Base-by-base conservation (phyloP, 2,797 vertebrate species). In the Aselliscus stoliczkanus region DNA sequence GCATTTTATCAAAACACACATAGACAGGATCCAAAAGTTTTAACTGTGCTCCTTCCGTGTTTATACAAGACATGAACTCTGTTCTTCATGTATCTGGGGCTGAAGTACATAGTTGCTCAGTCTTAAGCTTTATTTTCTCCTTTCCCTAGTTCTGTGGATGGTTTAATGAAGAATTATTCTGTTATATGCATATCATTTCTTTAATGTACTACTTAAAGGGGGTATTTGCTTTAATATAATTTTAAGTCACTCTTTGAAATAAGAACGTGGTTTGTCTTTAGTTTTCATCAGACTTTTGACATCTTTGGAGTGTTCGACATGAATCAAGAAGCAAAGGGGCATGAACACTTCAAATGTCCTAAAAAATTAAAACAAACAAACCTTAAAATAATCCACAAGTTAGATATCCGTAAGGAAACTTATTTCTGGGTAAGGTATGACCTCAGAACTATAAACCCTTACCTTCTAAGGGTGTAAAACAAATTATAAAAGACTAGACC, bases 401-500 rank as follows among this genome's bases (percentile, higher is more conserved):
- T 72, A 95, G 73, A 65, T 79, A 79, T 42, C 79, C 56, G 56
- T 58, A 89, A 85, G 82, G 67, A 94, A 95, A 81, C 20, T 31
- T 76, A 50, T n/a, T 95, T 92, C 58, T 97, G 90, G 34, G 54
- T 54, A 88, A 92, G 17, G 37, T 88, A 76, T 95, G 86, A 60
- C 56, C 70, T 91, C n/a, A 29, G 72, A 87, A 34, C 52, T 75
- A 54, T 84, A 94, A 93, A 91, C 72, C 25, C 21, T 84, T 89
- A 90, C 64, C 64, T 95, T 96, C 70, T 92, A 92, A 92, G 79
- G 39, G 17, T 42, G 37, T 93, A 94, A 96, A 94, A 91, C 79
- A 76, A 90, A 95, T 93, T 79, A 88, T 90, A 95, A 73, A 95
- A 96, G 29, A 72, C 83, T 83, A 93, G 56, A 34, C 70, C 75